Evolutionary conservation across 1,140 invertebrate species (phyloP), one percentile per base, ranked within the genome.

Genomic region (Portunus trituberculatus): DNA sequence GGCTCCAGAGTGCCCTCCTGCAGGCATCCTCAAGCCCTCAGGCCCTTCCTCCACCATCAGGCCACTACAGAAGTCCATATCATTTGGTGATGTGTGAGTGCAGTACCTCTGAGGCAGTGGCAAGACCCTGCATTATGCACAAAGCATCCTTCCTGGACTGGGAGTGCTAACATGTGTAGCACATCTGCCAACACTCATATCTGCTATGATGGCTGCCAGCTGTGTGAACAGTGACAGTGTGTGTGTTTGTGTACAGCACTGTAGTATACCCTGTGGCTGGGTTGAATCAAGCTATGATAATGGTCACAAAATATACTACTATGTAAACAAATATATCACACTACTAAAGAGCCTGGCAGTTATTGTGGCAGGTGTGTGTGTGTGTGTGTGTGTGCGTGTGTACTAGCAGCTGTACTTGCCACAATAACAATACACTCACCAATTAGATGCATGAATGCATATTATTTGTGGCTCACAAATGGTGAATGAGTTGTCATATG

Each of bases 1-100:
- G 93, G 93, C 93, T 82, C 93, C 93, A 28, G 93, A 94, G 31
- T 94, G 48, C 52, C 93, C 87, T 90, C 93, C 93, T 90, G 89
- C 93, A 90, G 87, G 93, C 32, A 94, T 94, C 93, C 59, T 94
- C 86, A 94, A 94, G 93, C 84, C 87, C 84, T 89, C 93, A 45
- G 86, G 86, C 25, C 86, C 86, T 39, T 16, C 91, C 29, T 46
- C 93, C 28, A 20, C 93, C 93, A 94, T 89, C 93, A 94, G 87
- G 87, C 93, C 93, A 8, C 93, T 94, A 29, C 93, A 94, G 93
- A 94, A 94, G 93, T 76, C 93, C 87, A 94, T 94, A 94, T 94
- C 93, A n/a, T 94, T 94, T 90, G 93, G 93, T 94, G 93, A 94
- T 90, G 93, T 94, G 93, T 94, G 93, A 94, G 93, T 94, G 93